A percentile compares a stretch with the other conserved stretches of the same genome.
Evolutionary conservation across 2,888 invertebrate species (phyloP).

Genomic region (Campoplex nolae): DNA sequence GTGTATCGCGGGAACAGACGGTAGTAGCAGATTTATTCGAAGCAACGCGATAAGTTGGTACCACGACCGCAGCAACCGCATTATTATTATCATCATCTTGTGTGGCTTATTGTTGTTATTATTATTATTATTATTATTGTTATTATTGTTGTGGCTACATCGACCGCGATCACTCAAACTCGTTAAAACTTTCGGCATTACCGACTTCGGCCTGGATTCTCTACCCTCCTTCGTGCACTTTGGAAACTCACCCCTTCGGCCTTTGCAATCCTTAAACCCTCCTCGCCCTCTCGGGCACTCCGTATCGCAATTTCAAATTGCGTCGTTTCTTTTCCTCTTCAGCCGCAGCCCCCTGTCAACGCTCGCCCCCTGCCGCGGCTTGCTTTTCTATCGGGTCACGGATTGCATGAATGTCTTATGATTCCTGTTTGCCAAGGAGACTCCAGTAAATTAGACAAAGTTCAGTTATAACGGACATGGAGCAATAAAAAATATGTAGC

Average conservation of each 20-base stretch:
- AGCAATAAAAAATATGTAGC: slow-evolving; percentile 5
- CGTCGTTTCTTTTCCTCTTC: slow-evolving; percentile 58
- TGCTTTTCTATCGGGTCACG: slow-evolving; percentile 55
- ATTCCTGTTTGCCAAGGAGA: slow-evolving; percentile 5
- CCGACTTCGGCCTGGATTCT: slow-evolving; percentile 81
- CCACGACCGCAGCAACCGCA: slow-evolving; percentile 76
- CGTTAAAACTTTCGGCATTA: slow-evolving; percentile 84
- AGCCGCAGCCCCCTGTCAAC: background rate
- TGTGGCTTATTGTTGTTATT: slow-evolving; percentile 73
- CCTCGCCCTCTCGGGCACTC: slow-evolving; percentile 58
- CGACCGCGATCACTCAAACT: slow-evolving; percentile 84
- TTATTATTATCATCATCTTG: slow-evolving; percentile 70
- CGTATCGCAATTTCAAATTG: slow-evolving; percentile 67
- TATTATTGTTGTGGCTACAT: slow-evolving; percentile 83
- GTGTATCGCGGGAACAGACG: slow-evolving; percentile 58
- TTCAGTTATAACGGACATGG: background rate
- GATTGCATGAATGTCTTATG: slow-evolving; percentile 31
- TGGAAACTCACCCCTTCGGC: slow-evolving; percentile 60
- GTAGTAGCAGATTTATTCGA: slow-evolving; percentile 73
- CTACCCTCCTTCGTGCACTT: slow-evolving; percentile 78
- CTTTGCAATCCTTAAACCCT: slow-evolving; percentile 52
- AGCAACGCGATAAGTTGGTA: slow-evolving; percentile 80
- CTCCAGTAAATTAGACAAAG: slow-evolving; percentile 19
- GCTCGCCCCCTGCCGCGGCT: slow-evolving; percentile 15
- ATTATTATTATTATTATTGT: slow-evolving; percentile 83